Percentiles rank a stretch among this genome's conserved stretches.
Conservation (phyloP, 2,797 vertebrate species). For the Phataginus tetradactyla region DNA sequence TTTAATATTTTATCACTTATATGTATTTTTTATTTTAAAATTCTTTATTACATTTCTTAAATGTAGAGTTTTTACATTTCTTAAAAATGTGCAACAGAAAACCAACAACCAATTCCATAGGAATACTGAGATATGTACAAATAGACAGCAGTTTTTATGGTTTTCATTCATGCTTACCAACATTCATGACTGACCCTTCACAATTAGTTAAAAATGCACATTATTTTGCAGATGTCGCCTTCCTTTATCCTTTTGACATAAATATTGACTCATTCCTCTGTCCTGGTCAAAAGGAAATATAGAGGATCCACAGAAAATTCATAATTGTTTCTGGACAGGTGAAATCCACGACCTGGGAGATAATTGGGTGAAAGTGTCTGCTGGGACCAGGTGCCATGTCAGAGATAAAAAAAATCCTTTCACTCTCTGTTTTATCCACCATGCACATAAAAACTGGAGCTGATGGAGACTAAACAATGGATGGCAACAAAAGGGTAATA, state of each 20-base stretch:
- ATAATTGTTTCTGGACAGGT: background rate
- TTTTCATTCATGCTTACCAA: background rate
- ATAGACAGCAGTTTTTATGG: background rate
- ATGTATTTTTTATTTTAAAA: background rate
- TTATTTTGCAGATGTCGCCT: background rate
- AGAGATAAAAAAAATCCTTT: background rate
- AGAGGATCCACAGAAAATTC: background rate
- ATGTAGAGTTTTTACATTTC: background rate
- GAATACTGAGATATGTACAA: background rate
- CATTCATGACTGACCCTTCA: background rate
- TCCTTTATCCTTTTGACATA: background rate
- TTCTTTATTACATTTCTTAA: background rate
- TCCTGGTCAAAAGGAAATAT: background rate
- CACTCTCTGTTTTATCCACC: background rate
- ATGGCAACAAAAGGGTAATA: background rate
- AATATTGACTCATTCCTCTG: background rate
- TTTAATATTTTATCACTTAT: background rate
- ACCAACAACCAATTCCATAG: background rate
- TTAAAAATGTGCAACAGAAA: background rate
- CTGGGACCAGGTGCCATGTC: background rate
- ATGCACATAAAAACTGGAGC: background rate
- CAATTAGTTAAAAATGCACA: background rate
- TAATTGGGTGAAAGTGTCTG: background rate
- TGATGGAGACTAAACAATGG: background rate
- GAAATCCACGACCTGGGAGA: background rate